Evolutionary conservation across 2,797 vertebrate species (phyloP).

Genomic region (Spinus pinus): DNA sequence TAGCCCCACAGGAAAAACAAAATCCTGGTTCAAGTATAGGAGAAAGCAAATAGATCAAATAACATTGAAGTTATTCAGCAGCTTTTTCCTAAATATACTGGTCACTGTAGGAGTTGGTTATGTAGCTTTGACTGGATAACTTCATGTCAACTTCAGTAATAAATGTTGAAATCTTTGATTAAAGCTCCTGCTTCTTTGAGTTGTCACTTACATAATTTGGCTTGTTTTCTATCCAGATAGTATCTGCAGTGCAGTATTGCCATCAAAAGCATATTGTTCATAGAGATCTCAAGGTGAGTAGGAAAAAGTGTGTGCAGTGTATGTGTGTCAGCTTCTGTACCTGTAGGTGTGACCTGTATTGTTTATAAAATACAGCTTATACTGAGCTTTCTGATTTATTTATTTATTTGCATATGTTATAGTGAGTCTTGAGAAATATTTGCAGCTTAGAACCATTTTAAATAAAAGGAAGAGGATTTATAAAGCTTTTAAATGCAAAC

Average conservation of each 20-base stretch:
- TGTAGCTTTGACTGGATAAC: neutral
- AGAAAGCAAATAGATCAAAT: slow-evolving; percentile 42
- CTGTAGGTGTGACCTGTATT: neutral
- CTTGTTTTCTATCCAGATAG: slow-evolving; percentile 82
- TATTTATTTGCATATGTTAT: neutral
- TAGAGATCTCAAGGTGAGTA: slow-evolving; percentile 94
- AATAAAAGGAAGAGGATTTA: neutral
- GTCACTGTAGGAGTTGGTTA: neutral
- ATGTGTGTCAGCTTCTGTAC: neutral
- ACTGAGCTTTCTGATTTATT: neutral
- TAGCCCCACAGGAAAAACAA: slow-evolving; percentile 55
- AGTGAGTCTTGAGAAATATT: neutral
- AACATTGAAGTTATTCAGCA: neutral
- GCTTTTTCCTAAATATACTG: neutral
- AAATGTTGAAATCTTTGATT: neutral
- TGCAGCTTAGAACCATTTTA: neutral
- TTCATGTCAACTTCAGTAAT: neutral
- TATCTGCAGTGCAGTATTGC: slow-evolving; percentile 98
- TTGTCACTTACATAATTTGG: slow-evolving; percentile 28
- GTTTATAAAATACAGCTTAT: neutral
- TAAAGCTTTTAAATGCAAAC: neutral
- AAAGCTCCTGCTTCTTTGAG: neutral
- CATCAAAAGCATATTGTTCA: slow-evolving; percentile 98
- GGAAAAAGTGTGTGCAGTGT: neutral
- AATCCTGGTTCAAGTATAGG: slow-evolving; percentile 29